Base-by-base conservation (phyloP, 2,113 vertebrate species). In the Mystacornis crossleyi region DNA sequence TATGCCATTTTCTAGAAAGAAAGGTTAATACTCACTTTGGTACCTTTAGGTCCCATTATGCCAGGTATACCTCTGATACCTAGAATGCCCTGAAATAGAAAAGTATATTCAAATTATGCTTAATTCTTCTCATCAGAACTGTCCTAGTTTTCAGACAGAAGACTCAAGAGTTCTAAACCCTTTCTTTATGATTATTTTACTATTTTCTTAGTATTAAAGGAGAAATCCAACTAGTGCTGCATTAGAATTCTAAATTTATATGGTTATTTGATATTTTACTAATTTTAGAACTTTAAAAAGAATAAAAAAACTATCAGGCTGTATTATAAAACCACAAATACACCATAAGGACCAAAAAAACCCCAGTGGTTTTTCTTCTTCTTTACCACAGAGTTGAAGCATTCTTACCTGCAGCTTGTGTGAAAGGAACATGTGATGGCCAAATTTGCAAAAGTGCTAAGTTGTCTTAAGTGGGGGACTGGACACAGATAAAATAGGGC, bases 11-110 rank as follows among this genome's bases (percentile, higher is more conserved):
- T 66, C 73, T 15, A 21, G 51, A 38, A 81, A 71, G 12, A 40
- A 57, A 64, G 4, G 7, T 48, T 81, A 65, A 91, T 93, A 97
- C 98, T 98, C 97, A 99, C 99, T 97, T 98, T 98, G 86, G 99
- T 99, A 74, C 99, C 99, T 97, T 99, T 99, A 75, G 96, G 54
- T 48, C 99, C 99, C 94, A 97, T 96, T 97, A 99, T 98, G 50
- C 99, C 99, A 5, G 97, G 99, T 92, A 99, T 98, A 87, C 99
- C 99, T 97, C 98, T 98, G 90, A 98, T 93, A 80, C 99, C 99
- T 91, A 99, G 98, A 65, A 98, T 90, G 74, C 99, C 99, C 99
- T 99, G 80, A 83, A 98, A 98, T 78, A 65, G 65, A 93, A 82
- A 94, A 94, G 19, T 31, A 47, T 20, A 42, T 57, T 64, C n/a